Evolutionary conservation across 1,140 invertebrate genomes (phyloP), one percentile per base, ranked within the genome.

Genomic region (Hesperophylax magnus): DNA sequence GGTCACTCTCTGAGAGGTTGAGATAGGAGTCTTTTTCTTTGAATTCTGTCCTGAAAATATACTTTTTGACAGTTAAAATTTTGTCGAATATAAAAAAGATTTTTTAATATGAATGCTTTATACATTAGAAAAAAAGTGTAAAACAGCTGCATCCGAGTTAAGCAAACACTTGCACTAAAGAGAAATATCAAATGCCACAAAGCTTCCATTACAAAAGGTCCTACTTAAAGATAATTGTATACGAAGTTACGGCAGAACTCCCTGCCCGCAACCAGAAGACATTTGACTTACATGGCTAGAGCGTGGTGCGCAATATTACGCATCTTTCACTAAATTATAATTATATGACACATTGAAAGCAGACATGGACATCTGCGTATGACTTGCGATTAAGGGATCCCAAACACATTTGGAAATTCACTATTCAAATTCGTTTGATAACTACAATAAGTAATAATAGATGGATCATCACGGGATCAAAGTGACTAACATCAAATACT

Each of bases 331-430:
- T 77, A 77, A 60, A 60, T 60, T 34, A 56, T 39, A 72, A 72
- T 75, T 56, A 34, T 77, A 77, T 77, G 74, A 77, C 74, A 77
- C 74, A 77, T 75, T 75, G 54, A 61, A 58, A 77, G 58, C 74
- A 77, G 74, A 77, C 74, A 60, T 20, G 31, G 24, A 39, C 31
- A 58, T 61, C 74, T 61, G 54, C 56, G 18, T 31, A 60, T 77
- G 74, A 77, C 74, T 77, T 77, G 74, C 74, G 58, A 58, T 61
- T 61, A 17, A 34, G 34, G 74, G 27, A 71, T 11, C 24, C 4
- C 20, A 58, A 20, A 58, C 54, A 18, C 54, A 58, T 58, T 58
- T 58, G 54, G 54, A 58, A 58, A 58, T 58, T 58, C 54, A 58
- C 54, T 0, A 58, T 58, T 58, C 54, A 20, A 39, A 5, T 39